Evolutionary conservation across 2,888 invertebrate species (phyloP).

Genomic region (Aphelenchoides bicaudatus): DNA sequence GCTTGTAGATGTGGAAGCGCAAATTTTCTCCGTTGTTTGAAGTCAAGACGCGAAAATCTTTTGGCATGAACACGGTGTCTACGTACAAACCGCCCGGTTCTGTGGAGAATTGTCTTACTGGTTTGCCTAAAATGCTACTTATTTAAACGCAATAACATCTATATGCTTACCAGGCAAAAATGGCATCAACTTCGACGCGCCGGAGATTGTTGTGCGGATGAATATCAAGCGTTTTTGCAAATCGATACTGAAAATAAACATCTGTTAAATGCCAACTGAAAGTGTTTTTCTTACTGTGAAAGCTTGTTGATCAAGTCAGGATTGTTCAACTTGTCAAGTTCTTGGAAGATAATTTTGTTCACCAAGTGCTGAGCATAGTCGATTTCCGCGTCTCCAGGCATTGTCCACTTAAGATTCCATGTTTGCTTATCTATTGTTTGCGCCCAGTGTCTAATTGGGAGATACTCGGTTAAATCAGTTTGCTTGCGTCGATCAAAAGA

Average conservation of each 20-base stretch:
- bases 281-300: conserved; percentile 29
- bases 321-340: conserved; percentile 68
- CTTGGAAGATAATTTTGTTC: conserved; percentile 67
- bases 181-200: conserved; percentile 70
- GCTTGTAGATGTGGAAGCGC: conserved; percentile 68
- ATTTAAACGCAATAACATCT: conserved; percentile 3
- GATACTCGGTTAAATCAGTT: conserved; percentile 70
- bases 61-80: conserved; percentile 15
- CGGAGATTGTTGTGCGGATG: conserved; percentile 70
- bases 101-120: conserved; percentile 5
- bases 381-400: conserved; percentile 72
- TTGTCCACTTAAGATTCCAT: conserved; percentile 74
- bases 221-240: conserved; percentile 71
- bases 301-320: conserved; percentile 55
- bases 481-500: conserved; percentile 67
- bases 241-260: conserved; percentile 61
- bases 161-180: conserved; percentile 63
- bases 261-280: conserved; percentile 64
- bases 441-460: conserved; percentile 79
- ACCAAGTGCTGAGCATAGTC: conserved; percentile 69
- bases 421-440: conserved; percentile 70
- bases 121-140: conserved; percentile 6
- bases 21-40: conserved; percentile 72
- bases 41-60: conserved; percentile 59
- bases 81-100: conserved; percentile 14